Evolutionary conservation across 2,888 invertebrate species (phyloP).

Genomic region (Drosophila tripunctata): DNA sequence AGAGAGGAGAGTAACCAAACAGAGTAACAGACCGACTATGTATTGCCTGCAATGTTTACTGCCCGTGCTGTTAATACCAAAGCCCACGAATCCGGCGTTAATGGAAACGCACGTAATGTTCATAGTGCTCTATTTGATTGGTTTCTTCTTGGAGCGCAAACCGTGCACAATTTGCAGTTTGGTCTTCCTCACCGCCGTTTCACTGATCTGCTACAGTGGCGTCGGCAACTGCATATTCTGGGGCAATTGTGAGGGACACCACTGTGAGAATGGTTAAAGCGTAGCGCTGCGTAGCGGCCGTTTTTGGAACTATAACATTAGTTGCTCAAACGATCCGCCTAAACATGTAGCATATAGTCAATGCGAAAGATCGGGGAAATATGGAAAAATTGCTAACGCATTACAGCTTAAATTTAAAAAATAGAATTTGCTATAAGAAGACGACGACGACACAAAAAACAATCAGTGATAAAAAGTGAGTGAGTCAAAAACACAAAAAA

Average conservation of each 20-base stretch:
- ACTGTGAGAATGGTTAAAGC: constrained; percentile 86
- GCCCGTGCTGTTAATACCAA: constrained; percentile 98
- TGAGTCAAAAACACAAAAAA: constrained; percentile 55
- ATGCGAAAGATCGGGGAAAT: not conserved
- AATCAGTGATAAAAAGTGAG: constrained; percentile 68
- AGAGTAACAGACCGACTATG: constrained; percentile 86
- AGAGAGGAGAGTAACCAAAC: not conserved
- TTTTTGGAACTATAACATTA: no score
- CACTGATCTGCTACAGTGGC: constrained; percentile 97
- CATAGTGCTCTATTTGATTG: constrained; percentile 97
- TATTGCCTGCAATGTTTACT: constrained; percentile 99
- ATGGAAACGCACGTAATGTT: constrained; percentile 99
- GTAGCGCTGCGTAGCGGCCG: no score
- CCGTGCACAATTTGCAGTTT: constrained; percentile 99
- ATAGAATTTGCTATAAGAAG: not conserved
- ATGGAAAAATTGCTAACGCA: no score
- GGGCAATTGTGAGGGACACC: constrained; percentile 91
- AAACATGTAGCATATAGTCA: no score
- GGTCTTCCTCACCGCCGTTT: constrained; percentile 96
- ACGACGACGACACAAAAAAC: not conserved
- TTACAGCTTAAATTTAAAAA: not conserved
- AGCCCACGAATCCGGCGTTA: constrained; percentile 97
- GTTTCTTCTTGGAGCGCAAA: constrained; percentile 98
- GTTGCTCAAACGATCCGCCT: no score
- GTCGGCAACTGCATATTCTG: constrained; percentile 97